Evolutionary conservation across 2,797 vertebrate genomes (phyloP).

Genomic region (Periparus ater): DNA sequence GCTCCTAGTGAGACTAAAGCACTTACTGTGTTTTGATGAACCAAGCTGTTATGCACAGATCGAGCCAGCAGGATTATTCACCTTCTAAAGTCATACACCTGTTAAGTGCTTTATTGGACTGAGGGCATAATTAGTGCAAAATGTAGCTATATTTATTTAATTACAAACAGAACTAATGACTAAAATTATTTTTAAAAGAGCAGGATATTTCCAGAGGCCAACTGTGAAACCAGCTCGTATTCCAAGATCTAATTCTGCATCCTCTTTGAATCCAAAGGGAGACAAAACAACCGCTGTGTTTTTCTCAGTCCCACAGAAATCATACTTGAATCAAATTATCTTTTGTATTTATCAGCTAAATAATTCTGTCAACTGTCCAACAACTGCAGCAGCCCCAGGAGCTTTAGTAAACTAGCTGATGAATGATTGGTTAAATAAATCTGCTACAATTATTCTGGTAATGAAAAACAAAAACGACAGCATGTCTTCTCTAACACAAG

Average conservation of each 20-base stretch:
- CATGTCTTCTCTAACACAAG: constrained; percentile 40
- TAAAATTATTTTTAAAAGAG: constrained; percentile 45
- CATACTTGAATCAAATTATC: constrained; percentile 32
- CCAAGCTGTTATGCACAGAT: constrained; percentile 11
- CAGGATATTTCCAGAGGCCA: constrained; percentile 39
- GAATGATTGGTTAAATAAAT: constrained; percentile 65
- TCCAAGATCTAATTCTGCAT: constrained; percentile 27
- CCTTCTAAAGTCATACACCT: constrained; percentile 49
- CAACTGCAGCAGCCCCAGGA: constrained; percentile 50
- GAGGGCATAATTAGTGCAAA: constrained; percentile 51
- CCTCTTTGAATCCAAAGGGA: constrained; percentile 1
- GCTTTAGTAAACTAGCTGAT: constrained; percentile 49
- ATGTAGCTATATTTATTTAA: constrained; percentile 54
- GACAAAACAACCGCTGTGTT: background rate
- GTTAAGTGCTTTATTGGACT: constrained; percentile 44
- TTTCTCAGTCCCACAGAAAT: constrained; percentile 13
- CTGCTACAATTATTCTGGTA: constrained; percentile 55
- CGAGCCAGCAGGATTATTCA: constrained; percentile 14
- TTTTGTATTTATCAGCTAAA: constrained; percentile 54
- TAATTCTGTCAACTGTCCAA: constrained; percentile 62
- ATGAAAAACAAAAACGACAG: constrained; percentile 55
- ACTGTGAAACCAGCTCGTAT: background rate
- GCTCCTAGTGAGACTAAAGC: background rate
- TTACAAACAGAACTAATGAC: constrained; percentile 44
- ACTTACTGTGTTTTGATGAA: constrained; percentile 44